These are phyloP conservation scores for Daubentonia madagascariensis DNA, from an alignment of 2,113 vertebrate species.

Conservation along the genomic window DNA sequence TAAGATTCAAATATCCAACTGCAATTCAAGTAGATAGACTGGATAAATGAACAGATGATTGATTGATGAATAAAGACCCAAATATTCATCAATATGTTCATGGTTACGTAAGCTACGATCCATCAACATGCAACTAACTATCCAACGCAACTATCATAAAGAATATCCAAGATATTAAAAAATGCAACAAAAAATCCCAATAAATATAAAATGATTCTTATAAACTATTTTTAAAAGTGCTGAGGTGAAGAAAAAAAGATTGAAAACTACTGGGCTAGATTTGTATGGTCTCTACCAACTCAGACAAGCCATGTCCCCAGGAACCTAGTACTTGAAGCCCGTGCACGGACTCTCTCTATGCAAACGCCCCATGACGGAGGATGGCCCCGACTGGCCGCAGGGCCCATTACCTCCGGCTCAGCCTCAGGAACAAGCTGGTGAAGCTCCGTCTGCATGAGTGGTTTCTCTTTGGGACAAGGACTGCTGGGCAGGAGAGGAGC, in stretches of 20 bases:
- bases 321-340: background rate
- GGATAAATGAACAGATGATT: background rate
- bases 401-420: constrained; percentile 76
- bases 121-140: background rate
- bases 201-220: background rate
- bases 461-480: background rate
- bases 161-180: background rate
- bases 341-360: fast-evolving
- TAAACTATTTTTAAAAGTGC: background rate
- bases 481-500: constrained; percentile 74
- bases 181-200: background rate
- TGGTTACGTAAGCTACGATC: background rate
- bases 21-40: background rate
- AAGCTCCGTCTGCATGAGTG: constrained; percentile 68
- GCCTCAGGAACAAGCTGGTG: constrained; percentile 76
- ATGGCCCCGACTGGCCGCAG: fast-evolving
- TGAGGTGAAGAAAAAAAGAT: background rate
- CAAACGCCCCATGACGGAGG: fast-evolving
- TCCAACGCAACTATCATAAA: background rate
- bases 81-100: background rate
- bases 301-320: background rate
- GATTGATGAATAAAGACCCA: background rate
- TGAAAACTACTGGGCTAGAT: background rate
- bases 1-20: background rate
- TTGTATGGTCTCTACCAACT: background rate